A percentile compares a stretch with the other conserved stretches of the same genome.
phyloP scores from a whole-genome alignment of 2,113 vertebrate genomes.

The Ochotona curzoniae region DNA sequence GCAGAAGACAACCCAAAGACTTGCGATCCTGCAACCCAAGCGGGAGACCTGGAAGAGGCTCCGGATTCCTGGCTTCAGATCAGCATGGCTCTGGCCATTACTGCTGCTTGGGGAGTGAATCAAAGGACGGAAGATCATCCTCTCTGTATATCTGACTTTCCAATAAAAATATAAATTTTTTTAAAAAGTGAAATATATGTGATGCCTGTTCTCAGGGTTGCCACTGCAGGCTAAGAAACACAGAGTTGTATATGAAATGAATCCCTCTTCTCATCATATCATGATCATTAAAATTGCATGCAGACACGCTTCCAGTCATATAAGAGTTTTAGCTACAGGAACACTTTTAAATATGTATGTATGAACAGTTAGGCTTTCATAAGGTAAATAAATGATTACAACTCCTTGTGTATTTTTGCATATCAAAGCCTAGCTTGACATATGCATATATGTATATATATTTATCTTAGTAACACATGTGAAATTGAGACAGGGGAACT shows the following conservation, averaged over 20 bases:
- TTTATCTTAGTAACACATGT: neutral
- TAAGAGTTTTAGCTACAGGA: conserved; percentile 17
- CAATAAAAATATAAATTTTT: too few species aligned
- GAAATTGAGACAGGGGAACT: neutral
- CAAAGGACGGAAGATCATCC: too few species aligned
- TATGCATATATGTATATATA: too few species aligned
- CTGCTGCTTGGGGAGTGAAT: too few species aligned
- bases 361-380: neutral
- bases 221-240: neutral
- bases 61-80: too few species aligned
- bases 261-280: neutral
- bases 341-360: neutral
- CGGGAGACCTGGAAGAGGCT: too few species aligned
- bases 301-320: neutral
- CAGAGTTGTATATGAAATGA: neutral
- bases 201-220: neutral
- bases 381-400: neutral
- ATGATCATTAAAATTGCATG: neutral
- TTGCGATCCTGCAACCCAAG: too few species aligned
- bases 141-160: too few species aligned
- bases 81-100: too few species aligned
- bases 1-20: too few species aligned
- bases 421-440: neutral
- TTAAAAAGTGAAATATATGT: too few species aligned
- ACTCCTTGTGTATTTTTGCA: neutral